Base-by-base conservation (phyloP, 2,797 vertebrate species). In the Huso huso region DNA sequence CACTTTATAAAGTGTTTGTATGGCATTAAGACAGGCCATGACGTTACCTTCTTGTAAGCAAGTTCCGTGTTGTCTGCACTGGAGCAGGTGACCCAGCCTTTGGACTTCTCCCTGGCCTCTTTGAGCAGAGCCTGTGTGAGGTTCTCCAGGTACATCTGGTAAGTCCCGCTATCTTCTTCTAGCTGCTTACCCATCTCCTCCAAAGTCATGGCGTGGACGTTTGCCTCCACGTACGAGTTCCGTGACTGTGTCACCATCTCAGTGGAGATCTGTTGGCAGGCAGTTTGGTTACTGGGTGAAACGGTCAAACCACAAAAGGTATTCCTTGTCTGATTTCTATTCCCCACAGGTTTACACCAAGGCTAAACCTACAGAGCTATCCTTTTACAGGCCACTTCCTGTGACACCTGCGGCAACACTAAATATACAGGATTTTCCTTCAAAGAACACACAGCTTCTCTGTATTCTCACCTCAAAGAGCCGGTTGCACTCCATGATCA, bases 401-500 rank as follows among this genome's bases (percentile, higher is more conserved):
- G 23, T 37, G 23, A 37, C 23, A 37, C 23, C 1, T 37, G 23
- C 23, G 23, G 23, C 23, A 37, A 37, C 23, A 0, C 23, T 37
- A 37, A 37, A 37, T 37, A 4, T 37, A 3, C 2, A 3, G 23
- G 23, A 37, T 37, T 37, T 37, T 37, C 23, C 23, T 37, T 37
- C 23, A 37, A 37, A 37, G 23, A 37, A 37, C 23, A 37, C 4
- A 37, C 23, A 37, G 23, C 4, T 37, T 37, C 59, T 6, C 59
- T 10, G 15, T 12, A 13, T 61, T 2, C 86, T 82, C 80, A 97
- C 96, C 94, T 99, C 94, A 83, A 99, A 99, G 76, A 99, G 90
- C 69, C 81, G 92, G 83, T 94, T 91, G 77, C 94, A 98, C 85
- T 99, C 96, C 70, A 84, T 85, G 84, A 99, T 99, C 96, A 99